Conservation (phyloP, 2,797 vertebrate species). For the Sebastes diaconus region DNA sequence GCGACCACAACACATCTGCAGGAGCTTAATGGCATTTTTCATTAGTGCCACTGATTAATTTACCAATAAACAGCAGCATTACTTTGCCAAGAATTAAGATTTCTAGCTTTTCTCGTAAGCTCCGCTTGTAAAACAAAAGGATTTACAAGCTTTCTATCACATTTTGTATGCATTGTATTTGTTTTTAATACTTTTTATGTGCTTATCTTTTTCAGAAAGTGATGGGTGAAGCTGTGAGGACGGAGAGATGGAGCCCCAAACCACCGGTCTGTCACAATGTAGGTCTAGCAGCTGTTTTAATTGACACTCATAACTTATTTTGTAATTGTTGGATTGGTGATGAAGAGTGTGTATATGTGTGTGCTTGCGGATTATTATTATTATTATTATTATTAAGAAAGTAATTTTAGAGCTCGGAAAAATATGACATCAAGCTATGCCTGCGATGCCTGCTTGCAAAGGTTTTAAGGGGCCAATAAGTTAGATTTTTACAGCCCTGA, state of each 20-base stretch:
- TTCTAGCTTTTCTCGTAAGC: background rate
- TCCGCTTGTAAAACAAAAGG: background rate
- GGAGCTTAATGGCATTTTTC: background rate
- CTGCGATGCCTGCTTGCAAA: too few species aligned
- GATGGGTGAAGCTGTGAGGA: background rate
- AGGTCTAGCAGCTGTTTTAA: background rate
- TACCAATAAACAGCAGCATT: background rate
- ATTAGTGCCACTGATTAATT: background rate
- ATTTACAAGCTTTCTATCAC: too few species aligned
- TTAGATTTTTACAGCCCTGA: too few species aligned
- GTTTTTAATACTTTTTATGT: background rate
- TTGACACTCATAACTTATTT: background rate
- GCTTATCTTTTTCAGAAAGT: background rate
- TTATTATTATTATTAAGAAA: too few species aligned
- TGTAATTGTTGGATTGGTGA: too few species aligned
- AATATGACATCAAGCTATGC: too few species aligned
- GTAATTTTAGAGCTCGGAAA: too few species aligned
- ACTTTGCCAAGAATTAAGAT: background rate
- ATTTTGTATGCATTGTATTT: background rate
- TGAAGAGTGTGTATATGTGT: too few species aligned
- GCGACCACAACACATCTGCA: background rate
- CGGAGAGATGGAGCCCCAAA: background rate
- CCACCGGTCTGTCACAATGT: background rate
- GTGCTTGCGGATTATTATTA: too few species aligned
- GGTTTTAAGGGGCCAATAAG: too few species aligned